Conservation (phyloP, 2,888 invertebrate species). For the Eumacrocentrus americanus region DNA sequence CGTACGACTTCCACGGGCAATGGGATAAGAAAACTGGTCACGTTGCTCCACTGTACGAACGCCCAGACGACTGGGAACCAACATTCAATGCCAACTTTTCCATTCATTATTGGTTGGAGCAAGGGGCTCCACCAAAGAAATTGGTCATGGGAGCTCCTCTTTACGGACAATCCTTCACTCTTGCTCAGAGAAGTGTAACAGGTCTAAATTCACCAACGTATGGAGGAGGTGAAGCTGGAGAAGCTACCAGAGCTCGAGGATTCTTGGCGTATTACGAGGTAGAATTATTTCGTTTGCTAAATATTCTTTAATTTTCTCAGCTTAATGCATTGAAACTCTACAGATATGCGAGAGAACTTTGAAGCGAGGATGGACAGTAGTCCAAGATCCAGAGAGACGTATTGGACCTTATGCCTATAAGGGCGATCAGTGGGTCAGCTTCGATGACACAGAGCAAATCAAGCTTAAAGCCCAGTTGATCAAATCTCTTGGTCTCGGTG, state of each 20-base stretch:
- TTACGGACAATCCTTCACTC: constrained; percentile 87
- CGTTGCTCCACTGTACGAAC: constrained; percentile 83
- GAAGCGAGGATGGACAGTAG: constrained; percentile 77
- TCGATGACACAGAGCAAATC: constrained; percentile 86
- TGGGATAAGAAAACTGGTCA: constrained; percentile 93
- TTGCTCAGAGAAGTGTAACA: constrained; percentile 68
- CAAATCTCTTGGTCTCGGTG: constrained; percentile 78
- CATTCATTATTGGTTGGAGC: constrained; percentile 83
- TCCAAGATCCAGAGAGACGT: constrained; percentile 77
- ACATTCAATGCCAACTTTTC: constrained; percentile 88
- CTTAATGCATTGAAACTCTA: constrained; percentile 29
- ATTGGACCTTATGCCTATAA: constrained; percentile 88
- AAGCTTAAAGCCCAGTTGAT: constrained; percentile 83
- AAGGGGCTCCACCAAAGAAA: constrained; percentile 80
- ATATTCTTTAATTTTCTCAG: not conserved
- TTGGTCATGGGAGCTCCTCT: constrained; percentile 86
- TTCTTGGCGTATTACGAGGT: constrained; percentile 90
- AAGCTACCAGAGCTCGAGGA: constrained; percentile 84
- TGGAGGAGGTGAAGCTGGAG: constrained; percentile 89
- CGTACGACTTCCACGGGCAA: constrained; percentile 90
- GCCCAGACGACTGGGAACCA: constrained; percentile 74
- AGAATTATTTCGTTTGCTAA: no score
- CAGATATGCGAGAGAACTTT: constrained; percentile 83
- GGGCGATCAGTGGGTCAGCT: constrained; percentile 91
- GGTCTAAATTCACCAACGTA: constrained; percentile 80